Conservation (phyloP, 2,888 invertebrate genomes). For the Eueremaeus valkanovi region DNA sequence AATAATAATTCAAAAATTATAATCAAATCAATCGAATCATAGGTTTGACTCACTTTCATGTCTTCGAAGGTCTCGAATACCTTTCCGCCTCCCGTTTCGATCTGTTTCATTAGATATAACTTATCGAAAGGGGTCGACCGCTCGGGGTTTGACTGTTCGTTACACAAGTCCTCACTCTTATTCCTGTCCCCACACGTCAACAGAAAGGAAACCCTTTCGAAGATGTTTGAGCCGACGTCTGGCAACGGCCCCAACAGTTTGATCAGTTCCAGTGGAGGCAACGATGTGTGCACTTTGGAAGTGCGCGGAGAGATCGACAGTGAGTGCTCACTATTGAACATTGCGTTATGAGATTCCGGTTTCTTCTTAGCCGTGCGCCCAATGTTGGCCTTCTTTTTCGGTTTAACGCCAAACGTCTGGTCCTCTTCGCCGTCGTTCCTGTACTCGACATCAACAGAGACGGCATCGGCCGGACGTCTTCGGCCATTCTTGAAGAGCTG, state of each 20-base stretch:
- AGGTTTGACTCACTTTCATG: conserved; percentile 41
- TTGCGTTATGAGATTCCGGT: conserved; percentile 6
- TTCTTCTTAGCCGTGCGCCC: neutral
- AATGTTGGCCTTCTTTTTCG: conserved; percentile 20
- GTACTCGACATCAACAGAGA: neutral
- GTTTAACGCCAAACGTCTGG: neutral
- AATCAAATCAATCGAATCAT: neutral
- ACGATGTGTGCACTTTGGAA: neutral
- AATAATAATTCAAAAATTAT: neutral
- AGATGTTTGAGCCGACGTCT: conserved; percentile 3
- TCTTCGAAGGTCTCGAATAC: conserved; percentile 49
- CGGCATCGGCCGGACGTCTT: neutral
- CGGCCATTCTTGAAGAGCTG: conserved; percentile 3
- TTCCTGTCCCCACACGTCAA: conserved; percentile 25
- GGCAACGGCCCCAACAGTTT: conserved; percentile 41
- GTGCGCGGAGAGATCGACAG: conserved; percentile 28
- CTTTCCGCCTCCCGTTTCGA: conserved; percentile 51
- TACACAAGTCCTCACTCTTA: neutral
- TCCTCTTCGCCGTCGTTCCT: neutral
- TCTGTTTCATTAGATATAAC: conserved; percentile 49
- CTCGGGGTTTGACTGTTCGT: conserved; percentile 32
- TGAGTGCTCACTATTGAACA: conserved; percentile 6
- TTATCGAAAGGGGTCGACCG: conserved; percentile 50
- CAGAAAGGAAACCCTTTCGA: conserved; percentile 36
- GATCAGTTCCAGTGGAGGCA: conserved; percentile 37